Percentiles rank a stretch among this genome's conserved stretches.
These are phyloP conservation scores for Hippopotamus amphibius DNA, from an alignment of 2,113 vertebrate species.

Conservation along the genomic window DNA sequence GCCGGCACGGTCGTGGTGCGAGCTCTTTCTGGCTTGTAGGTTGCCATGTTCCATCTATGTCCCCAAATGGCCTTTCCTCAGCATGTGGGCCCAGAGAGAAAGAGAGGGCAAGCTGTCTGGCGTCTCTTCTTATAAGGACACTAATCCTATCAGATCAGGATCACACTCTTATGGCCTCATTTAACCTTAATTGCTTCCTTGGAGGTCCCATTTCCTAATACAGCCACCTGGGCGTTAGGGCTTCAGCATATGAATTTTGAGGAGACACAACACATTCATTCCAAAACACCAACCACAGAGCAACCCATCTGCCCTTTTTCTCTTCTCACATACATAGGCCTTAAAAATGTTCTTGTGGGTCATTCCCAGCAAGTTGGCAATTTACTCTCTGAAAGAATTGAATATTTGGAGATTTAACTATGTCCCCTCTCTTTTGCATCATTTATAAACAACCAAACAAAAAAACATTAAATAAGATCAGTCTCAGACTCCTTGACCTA, in stretches of 20 bases:
- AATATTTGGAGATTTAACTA: background rate
- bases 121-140: background rate
- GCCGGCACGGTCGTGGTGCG: background rate
- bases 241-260: background rate
- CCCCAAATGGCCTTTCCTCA: background rate
- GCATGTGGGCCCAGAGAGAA: background rate
- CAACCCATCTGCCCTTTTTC: background rate
- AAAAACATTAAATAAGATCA: background rate
- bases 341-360: background rate
- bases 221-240: background rate
- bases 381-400: slow-evolving; percentile 11
- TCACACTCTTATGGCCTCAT: background rate
- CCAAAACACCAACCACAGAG: background rate
- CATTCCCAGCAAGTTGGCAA: background rate
- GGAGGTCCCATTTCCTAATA: background rate
- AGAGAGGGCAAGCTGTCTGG: background rate
- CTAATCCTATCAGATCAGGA: background rate
- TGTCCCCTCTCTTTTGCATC: background rate
- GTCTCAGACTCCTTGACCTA: background rate
- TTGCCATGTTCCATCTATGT: background rate
- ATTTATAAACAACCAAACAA: slow-evolving; percentile 31
- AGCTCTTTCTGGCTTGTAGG: background rate
- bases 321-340: background rate
- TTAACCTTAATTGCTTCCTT: background rate
- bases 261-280: background rate